These are phyloP conservation scores for Thomomys bottae DNA, from an alignment of 2,113 vertebrate species.

Conservation along the genomic window DNA sequence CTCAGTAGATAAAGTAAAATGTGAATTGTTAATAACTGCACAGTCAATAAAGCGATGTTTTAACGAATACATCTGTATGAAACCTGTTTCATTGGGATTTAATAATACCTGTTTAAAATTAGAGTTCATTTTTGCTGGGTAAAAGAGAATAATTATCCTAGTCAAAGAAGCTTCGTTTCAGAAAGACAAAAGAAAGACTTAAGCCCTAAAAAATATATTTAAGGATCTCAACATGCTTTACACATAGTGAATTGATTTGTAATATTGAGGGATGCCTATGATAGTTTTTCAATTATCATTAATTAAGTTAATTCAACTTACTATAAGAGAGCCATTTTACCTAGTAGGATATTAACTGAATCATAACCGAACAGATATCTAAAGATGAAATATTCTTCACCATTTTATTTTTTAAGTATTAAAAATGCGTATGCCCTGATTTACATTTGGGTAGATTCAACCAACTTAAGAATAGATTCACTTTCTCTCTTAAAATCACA, in stretches of 20 bases:
- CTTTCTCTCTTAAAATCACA: conserved; percentile 50
- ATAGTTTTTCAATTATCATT: conserved; percentile 42
- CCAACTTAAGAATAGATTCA: neutral
- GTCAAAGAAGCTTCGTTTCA: conserved; percentile 39
- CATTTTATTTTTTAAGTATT: conserved; percentile 42
- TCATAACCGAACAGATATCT: conserved; percentile 11
- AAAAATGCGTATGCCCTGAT: conserved; percentile 26
- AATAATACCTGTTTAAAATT: conserved; percentile 63
- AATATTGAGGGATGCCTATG: conserved; percentile 48
- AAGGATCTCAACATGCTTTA: conserved; percentile 40
- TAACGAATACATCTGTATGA: conserved; percentile 55
- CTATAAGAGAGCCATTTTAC: conserved; percentile 48
- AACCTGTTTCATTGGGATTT: conserved; percentile 42
- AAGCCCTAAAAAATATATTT: conserved; percentile 30
- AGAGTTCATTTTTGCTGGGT: conserved; percentile 47
- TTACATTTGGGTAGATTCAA: conserved; percentile 47
- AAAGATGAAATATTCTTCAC: conserved; percentile 44
- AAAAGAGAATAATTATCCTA: conserved; percentile 57
- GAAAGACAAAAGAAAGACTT: conserved; percentile 56
- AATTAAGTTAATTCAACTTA: conserved; percentile 46
- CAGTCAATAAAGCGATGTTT: conserved; percentile 62
- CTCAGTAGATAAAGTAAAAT: conserved; percentile 67
- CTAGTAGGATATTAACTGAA: conserved; percentile 43
- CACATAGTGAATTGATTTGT: conserved; percentile 30
- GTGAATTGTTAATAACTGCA: conserved; percentile 50